Percentiles rank a stretch among this genome's conserved stretches.
phyloP scores from a whole-genome alignment of 2,113 vertebrate species.

The Bubalus kerabau region DNA sequence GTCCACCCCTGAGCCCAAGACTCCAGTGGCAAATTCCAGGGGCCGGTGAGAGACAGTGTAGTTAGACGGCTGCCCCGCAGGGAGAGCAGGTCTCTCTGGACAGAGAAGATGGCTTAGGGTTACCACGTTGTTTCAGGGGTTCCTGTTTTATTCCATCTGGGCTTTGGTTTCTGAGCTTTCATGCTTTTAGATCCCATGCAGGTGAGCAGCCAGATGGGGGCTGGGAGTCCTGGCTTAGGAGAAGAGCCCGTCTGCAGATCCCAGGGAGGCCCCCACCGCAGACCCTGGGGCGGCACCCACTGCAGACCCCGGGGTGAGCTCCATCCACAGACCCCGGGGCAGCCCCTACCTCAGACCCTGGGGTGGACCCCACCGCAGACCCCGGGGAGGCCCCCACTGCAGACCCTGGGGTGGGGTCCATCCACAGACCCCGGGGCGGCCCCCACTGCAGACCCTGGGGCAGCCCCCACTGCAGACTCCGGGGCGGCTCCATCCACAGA shows the following conservation, averaged over 20 bases:
- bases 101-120: rapidly evolving
- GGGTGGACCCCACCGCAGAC: no score
- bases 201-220: no score
- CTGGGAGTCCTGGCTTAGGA: not conserved
- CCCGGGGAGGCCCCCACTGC: rapidly evolving
- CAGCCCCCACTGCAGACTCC: no score
- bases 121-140: rapidly evolving
- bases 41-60: rapidly evolving
- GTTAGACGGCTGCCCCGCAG: rapidly evolving
- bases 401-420: rapidly evolving
- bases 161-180: not conserved
- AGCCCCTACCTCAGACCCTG: no score
- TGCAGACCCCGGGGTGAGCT: rapidly evolving
- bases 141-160: not conserved
- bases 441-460: no score
- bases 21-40: rapidly evolving
- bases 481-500: no score
- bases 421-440: rapidly evolving
- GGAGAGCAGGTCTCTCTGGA: rapidly evolving
- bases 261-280: not conserved
- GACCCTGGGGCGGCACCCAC: no score
- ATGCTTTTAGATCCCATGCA: not conserved
- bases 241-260: rapidly evolving
- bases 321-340: rapidly evolving
- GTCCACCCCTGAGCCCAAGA: rapidly evolving